Base-by-base conservation (phyloP, 2,888 invertebrate species). In the Morpho achilles region DNA sequence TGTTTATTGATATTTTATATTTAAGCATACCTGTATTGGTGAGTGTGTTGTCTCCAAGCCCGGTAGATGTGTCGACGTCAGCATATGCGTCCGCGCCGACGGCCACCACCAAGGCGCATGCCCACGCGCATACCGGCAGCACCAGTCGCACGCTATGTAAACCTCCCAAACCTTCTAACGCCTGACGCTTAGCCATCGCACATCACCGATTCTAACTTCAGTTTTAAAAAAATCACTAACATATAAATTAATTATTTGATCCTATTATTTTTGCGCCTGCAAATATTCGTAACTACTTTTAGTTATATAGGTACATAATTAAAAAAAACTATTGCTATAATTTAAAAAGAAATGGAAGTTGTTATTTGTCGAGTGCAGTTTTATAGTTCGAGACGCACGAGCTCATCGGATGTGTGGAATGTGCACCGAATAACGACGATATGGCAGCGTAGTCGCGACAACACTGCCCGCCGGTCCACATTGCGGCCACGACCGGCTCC, bases 31-130 rank as follows among this genome's bases (percentile, higher is more conserved):
- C 90, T 82, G 90, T 79, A 72, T 90, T 90, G 46, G 87, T 84
- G 32, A 89, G 79, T 10, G 86, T 84, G 67, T 91, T 91, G 65
- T 91, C 91, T 7, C 91, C 84, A 46, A 85, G 82, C 8, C 91
- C 91, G 7, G 91, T 91, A 58, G 91, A 90, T 32, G 91, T 91
- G 70, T 91, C 90, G 52, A 87, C 84, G 65, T 90, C 90, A 39
- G 87, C 79, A 63, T 79, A 79, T 32, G 80, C 82, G 54, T 78
- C 79, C 53, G 73, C 78, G 45, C 74, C 73, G 50, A 75, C 73
- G 54, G 74, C 72, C 51, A 74, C 75, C 47, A 82, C 64, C 59
- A 86, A 68, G 73, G 84, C 87, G 82, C 86, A 87, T 74, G 87
- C 87, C 84, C 88, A 89, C 65, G 84, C 88, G 88, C 87, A 87